Percentiles rank a stretch among this genome's conserved stretches.
Conservation (phyloP, 2,888 invertebrate genomes). For the Drosophila borealis region DNA sequence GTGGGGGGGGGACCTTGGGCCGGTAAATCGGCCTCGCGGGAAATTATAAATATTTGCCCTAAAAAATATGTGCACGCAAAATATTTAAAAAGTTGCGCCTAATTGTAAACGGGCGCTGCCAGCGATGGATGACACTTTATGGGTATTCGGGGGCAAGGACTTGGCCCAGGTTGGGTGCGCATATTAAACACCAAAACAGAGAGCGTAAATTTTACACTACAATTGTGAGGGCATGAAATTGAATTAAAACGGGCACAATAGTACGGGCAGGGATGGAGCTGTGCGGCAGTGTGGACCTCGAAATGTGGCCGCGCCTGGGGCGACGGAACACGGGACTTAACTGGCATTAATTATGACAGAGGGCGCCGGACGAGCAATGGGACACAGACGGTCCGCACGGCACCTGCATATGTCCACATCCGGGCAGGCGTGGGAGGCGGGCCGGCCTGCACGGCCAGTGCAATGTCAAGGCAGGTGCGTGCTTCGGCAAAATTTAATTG, state of each 20-base stretch:
- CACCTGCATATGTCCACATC: constrained; percentile 52
- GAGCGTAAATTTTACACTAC: constrained; percentile 58
- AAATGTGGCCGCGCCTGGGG: constrained; percentile 64
- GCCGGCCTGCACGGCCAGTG: neutral
- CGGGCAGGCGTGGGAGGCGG: constrained; percentile 11
- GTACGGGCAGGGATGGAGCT: neutral
- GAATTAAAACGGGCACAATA: constrained; percentile 63
- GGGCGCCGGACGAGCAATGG: constrained; percentile 43
- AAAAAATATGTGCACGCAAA: constrained; percentile 31
- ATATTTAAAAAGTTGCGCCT: constrained; percentile 69
- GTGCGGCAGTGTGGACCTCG: constrained; percentile 21
- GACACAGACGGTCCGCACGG: constrained; percentile 46
- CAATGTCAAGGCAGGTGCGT: constrained; percentile 62
- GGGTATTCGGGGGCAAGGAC: constrained; percentile 54
- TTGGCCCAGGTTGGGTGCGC: constrained; percentile 20
- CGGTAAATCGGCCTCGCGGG: constrained; percentile 70
- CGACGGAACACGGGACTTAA: constrained; percentile 73
- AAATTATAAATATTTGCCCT: constrained; percentile 68
- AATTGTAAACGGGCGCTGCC: constrained; percentile 68
- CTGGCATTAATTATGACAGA: constrained; percentile 78
- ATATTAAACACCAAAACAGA: constrained; percentile 46
- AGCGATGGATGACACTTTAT: constrained; percentile 70
- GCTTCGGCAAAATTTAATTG: constrained; percentile 69
- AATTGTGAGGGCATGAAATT: constrained; percentile 60
- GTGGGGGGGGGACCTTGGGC: constrained; percentile 33